Evolutionary conservation across 1,140 invertebrate species (phyloP), one percentile per base, ranked within the genome.

Genomic region (Bathynomus jamesi): DNA sequence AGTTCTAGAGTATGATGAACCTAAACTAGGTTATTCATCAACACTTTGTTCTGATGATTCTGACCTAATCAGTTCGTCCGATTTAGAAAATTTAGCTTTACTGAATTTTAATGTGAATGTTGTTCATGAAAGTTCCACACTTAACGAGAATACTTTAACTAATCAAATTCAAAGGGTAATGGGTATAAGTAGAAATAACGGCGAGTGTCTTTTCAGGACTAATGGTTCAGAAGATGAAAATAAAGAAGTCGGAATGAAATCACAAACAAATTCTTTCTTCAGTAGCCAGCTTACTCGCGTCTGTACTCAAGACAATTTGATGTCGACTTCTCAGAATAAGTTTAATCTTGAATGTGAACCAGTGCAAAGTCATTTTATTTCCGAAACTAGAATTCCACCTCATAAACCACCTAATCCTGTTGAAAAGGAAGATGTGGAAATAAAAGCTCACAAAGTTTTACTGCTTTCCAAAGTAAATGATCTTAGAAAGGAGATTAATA

Each of bases 401-500:
- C 31, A 53, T n/a, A 67, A 32, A 32, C 32, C 40, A 68, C 32
- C 4, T 8, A 62, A 25, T 40, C 11, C 10, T 8, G 21, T 28
- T 24, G 25, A 21, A 40, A 10, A 24, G 11, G 62, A 28, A 70
- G 53, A 70, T 28, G 11, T 31, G 27, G 60, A 64, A 25, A 29
- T 71, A 60, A 67, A 76, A 13, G 53, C 65, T 62, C 64, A 73
- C 31, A 78, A 76, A 60, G 68, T 69, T 5, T 69, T 78, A 28
- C 66, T 78, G 28, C 46, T 74, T 10, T 64, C 72, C 30, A 76
- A 74, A 63, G 46, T 78, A 11, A 28, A 61, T 27, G 75, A 78
- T 60, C 66, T 78, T 10, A 75, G 76, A 61, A 72, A 75, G 11
- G 77, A 78, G 69, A 78, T 74, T 28, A 31, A 74, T 28, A 68